Percentiles rank a stretch among this genome's conserved stretches.
phyloP scores from a whole-genome alignment of 2,888 invertebrate genomes.

The Uloborus plumipes region DNA sequence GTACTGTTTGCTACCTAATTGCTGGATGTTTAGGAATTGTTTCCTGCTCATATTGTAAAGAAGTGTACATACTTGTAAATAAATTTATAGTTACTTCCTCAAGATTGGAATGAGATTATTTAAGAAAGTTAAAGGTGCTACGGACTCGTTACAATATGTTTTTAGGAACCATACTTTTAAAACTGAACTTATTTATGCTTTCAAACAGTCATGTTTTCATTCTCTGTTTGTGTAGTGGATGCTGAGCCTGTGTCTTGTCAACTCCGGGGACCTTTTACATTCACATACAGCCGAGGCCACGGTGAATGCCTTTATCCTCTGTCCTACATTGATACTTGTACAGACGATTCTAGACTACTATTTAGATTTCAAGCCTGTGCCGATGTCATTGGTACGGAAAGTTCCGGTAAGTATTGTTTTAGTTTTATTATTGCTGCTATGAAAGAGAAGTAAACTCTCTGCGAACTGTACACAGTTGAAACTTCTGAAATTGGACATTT shows the following conservation, averaged over 20 bases:
- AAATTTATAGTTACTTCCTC: no score
- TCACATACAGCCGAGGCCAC: conserved; percentile 87
- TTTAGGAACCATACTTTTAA: no score
- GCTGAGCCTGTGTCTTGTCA: conserved; percentile 91
- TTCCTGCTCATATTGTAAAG: no score
- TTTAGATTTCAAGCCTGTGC: conserved; percentile 95
- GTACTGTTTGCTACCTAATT: no score
- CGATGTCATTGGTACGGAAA: conserved; percentile 90
- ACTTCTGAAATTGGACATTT: no score
- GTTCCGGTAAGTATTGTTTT: conserved; percentile 79
- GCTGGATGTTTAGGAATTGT: no score
- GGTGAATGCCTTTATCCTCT: conserved; percentile 90
- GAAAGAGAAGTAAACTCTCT: background rate
- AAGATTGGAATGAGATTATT: no score
- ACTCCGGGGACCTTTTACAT: conserved; percentile 89
- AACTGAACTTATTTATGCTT: no score
- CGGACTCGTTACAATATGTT: no score
- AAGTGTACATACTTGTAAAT: no score
- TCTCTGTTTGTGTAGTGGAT: conserved; percentile 73
- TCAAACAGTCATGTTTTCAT: background rate
- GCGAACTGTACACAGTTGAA: no score
- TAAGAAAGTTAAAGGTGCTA: no score
- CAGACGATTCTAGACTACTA: conserved; percentile 88
- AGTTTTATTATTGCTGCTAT: background rate
- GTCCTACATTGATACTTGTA: conserved; percentile 93